Percentiles rank a stretch among this genome's conserved stretches.
Conservation (phyloP, 2,113 vertebrate species). For the Rhinolophus sinicus region DNA sequence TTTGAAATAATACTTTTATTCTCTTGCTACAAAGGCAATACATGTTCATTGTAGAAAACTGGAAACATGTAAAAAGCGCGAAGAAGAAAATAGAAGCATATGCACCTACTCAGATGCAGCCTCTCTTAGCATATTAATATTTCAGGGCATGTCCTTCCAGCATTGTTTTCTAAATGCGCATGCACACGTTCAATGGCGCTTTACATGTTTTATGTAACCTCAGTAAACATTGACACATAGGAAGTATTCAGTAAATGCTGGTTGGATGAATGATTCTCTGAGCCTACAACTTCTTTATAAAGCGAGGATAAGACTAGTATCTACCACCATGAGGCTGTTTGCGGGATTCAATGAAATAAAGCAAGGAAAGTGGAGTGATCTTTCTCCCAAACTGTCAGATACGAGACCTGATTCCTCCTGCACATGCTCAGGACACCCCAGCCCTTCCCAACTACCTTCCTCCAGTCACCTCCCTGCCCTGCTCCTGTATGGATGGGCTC, state of each 20-base stretch:
- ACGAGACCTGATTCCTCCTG: neutral
- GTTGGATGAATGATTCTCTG: neutral
- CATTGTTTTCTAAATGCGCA: neutral
- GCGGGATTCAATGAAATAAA: neutral
- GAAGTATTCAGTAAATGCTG: neutral
- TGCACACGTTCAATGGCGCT: neutral
- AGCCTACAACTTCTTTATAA: neutral
- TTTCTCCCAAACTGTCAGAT: neutral
- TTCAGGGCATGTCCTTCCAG: neutral
- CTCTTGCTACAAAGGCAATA: neutral
- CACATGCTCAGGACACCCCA: neutral
- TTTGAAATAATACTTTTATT: neutral
- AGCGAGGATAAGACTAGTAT: neutral
- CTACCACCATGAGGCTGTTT: neutral
- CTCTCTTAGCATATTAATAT: neutral
- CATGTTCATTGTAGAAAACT: neutral
- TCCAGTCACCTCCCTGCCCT: accelerated
- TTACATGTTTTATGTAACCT: neutral
- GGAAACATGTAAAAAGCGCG: neutral
- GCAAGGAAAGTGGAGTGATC: neutral
- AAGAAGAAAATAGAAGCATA: neutral
- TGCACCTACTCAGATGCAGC: neutral
- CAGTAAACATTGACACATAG: neutral
- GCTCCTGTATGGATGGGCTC: neutral
- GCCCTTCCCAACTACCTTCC: too few species aligned